These are phyloP conservation scores for Acanthurus leucopareius DNA, from an alignment of 2,797 vertebrate species.

Conservation along the genomic window DNA sequence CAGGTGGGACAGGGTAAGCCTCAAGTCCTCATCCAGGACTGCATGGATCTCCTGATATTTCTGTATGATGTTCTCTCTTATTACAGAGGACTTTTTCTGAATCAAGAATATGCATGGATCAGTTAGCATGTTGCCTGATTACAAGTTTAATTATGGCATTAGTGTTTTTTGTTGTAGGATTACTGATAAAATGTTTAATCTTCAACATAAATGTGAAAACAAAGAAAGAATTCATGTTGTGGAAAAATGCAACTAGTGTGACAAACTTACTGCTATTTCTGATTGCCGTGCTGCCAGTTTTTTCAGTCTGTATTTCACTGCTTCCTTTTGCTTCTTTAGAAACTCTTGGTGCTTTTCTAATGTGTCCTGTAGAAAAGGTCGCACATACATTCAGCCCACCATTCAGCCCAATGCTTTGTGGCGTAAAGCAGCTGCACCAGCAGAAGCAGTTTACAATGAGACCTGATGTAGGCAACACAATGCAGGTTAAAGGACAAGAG, in stretches of 20 bases:
- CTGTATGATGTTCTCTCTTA: conserved; percentile 78
- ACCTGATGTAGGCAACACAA: conserved; percentile 13
- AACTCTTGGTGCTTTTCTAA: conserved; percentile 75
- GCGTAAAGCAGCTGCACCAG: conserved; percentile 14
- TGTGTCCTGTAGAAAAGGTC: conserved; percentile 71
- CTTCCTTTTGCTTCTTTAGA: conserved; percentile 81
- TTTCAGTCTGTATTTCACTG: conserved; percentile 83
- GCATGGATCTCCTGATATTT: conserved; percentile 85
- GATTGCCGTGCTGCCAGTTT: conserved; percentile 84
- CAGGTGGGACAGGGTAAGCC: conserved; percentile 81
- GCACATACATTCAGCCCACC: conserved; percentile 46
- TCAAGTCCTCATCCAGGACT: conserved; percentile 83
- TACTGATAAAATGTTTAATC: neutral
- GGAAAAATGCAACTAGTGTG: neutral
- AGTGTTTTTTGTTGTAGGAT: neutral
- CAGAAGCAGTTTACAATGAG: conserved; percentile 33
- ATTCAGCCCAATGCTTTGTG: neutral
- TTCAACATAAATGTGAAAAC: neutral
- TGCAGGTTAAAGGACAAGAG: neutral
- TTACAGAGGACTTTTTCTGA: conserved; percentile 81
- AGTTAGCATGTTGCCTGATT: conserved; percentile 5
- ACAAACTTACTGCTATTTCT: conserved; percentile 78
- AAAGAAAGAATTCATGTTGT: neutral
- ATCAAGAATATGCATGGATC: conserved; percentile 43
- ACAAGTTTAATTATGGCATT: neutral